Percentiles rank a stretch among this genome's conserved stretches.
Conservation (phyloP, 2,113 vertebrate species). For the Martes martes region DNA sequence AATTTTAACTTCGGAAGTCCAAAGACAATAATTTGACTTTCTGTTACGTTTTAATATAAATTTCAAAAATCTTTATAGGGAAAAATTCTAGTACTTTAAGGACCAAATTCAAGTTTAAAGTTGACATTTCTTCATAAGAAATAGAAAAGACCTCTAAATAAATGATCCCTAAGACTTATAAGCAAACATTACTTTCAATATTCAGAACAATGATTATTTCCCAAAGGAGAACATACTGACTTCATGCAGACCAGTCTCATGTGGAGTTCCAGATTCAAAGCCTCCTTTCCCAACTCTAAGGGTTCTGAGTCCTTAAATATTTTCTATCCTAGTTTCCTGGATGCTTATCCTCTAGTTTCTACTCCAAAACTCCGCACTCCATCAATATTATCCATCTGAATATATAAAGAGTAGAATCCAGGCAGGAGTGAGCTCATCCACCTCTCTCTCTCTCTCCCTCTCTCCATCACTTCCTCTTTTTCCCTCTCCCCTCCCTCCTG, state of each 20-base stretch:
- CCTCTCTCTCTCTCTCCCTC: not conserved
- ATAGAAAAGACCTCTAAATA: not conserved
- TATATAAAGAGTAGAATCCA: not conserved
- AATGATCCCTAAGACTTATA: not conserved
- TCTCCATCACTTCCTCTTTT: not conserved
- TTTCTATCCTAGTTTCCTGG: not conserved
- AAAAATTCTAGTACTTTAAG: not conserved
- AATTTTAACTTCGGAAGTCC: not conserved
- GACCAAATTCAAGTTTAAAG: not conserved
- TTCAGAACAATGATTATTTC: not conserved
- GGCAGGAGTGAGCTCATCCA: not conserved
- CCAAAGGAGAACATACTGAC: not conserved
- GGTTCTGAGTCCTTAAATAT: not conserved
- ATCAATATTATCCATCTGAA: not conserved
- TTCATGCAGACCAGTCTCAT: not conserved
- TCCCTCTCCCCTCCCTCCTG: not conserved
- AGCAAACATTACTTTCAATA: not conserved
- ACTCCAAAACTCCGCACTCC: not conserved
- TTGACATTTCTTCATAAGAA: not conserved
- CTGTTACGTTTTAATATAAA: not conserved
- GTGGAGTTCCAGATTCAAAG: not conserved
- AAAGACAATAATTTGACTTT: not conserved
- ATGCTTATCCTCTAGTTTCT: not conserved
- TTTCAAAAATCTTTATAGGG: conserved; percentile 15
- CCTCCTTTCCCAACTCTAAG: not conserved